Conservation (phyloP, 1,140 invertebrate genomes). For the Pseudomyrmex dendroicus region DNA sequence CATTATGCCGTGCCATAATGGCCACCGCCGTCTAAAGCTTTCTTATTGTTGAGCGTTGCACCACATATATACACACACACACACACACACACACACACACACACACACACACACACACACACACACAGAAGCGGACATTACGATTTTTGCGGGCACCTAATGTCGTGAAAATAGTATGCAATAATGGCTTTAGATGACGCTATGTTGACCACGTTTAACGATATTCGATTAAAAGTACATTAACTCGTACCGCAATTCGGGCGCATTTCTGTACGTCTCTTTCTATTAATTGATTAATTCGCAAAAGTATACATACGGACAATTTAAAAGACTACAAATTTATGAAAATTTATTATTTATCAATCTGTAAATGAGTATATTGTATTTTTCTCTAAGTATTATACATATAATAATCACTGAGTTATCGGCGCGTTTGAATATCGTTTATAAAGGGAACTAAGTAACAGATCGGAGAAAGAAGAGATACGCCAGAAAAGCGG, state of each 20-base stretch:
- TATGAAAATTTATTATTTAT: neutral
- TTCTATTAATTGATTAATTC: conserved; percentile 5
- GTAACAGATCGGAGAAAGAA: conserved; percentile 68
- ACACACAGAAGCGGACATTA: conserved; percentile 38
- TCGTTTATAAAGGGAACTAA: conserved; percentile 62
- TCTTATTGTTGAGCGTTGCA: conserved; percentile 54
- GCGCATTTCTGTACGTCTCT: neutral
- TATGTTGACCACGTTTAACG: conserved; percentile 48
- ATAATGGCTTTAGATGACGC: neutral
- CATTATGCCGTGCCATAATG: conserved; percentile 39
- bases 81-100: conserved; percentile 15
- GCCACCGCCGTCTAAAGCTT: conserved; percentile 59
- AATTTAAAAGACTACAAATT: neutral
- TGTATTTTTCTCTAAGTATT: conserved; percentile 35
- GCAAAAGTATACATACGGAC: neutral
- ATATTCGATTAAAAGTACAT: conserved; percentile 59
- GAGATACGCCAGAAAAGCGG: conserved; percentile 52
- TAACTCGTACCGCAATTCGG: neutral
- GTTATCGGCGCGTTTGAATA: conserved; percentile 63
- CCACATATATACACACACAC: conserved; percentile 10
- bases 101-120: conserved; percentile 11
- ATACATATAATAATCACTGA: neutral
- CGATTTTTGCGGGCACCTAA: conserved; percentile 51
- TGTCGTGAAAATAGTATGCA: conserved; percentile 42
- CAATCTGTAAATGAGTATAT: neutral